Evolutionary conservation across 2,888 invertebrate species (phyloP), one percentile per base, ranked within the genome.

Genomic region (Cerastis leucographa): DNA sequence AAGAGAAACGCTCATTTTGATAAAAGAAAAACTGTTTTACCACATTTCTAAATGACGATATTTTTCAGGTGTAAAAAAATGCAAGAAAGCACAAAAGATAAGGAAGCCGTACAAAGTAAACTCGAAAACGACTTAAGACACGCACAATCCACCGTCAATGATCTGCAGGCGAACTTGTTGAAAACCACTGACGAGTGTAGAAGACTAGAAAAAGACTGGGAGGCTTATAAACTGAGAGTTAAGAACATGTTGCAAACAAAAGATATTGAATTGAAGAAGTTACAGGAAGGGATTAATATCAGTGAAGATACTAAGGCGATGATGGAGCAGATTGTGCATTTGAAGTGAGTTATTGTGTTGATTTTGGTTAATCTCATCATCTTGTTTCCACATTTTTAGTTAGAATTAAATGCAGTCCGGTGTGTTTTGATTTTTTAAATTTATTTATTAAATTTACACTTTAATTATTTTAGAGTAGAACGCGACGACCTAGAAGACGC

Each of bases 171-270:
- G 14, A 91, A 93, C 49, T 85, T 96, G 70, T 92, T 93, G 17
- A 95, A 93, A 75, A 89, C 92, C 0, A 91, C 88, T 0, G 89
- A 82, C 1, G 96, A 96, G 85, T 95, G 95, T 80, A 89, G 86
- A 42, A 89, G 94, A 9, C 81, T 96, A 19, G 96, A 96, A 81
- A 94, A 88, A 66, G 96, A 96, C 64, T 96, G 96, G 96, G 95
- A 95, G 78, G 88, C 94, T 0, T 96, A 96, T 59, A 96, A 96
- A 85, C 80, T 95, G 51, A 90, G 96, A 77, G 96, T 96, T 5
- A 96, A 96, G 70, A 94, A 92, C 40, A 96, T 96, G 95, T 87
- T 96, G 25, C 84, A 84, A 22, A 89, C 93, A 22, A 96, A 96
- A 85, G 96, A 96, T 73, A 92, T 90, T 56, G 95, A 96, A 78